Evolutionary conservation across 2,888 invertebrate genomes (phyloP), one percentile per base, ranked within the genome.

Genomic region (Bursaphelenchus okinawaensis): DNA sequence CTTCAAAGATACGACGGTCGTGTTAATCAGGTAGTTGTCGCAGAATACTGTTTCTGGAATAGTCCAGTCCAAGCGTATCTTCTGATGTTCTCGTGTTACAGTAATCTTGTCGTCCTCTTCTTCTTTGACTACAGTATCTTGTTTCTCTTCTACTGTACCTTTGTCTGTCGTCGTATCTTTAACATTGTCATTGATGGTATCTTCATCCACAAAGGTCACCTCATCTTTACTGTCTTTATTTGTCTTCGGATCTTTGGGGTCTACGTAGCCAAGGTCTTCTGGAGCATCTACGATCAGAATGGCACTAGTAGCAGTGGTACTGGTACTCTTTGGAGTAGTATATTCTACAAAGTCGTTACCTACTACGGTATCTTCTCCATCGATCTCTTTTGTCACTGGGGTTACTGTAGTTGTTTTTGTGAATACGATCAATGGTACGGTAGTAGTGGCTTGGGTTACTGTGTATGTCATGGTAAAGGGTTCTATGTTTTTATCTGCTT

Each of bases 1-100:
- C 29, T 24, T 54, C 31, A 69, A 29, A 20, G 54, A 29, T 8
- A 75, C 57, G 40, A 80, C 72, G 8, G 80, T 80, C 62, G 76
- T 76, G 62, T 80, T 80, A 57, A 80, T 68, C 50, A 75, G 68
- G 67, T 74, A 80, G 6, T 74, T 75, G 61, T 80, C 80, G 55
- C 80, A 80, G n/a, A 73, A 62, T 0, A 75, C 70, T 19, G 71
- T 68, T 27, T 77, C 76, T 0, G 78, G 76, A 4, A 71, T 69
- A 4, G 72, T 71, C 80, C 80, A 80, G 27, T 77, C 78, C 19
- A 80, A 52, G 31, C 75, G 54, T 6, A 72, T 23, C 62, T 62
- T 31, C 20, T 59, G 50, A 22, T 50, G 50, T 1, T 40, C 60
- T 9, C 52, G 2, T 16, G 22, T 4, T 40, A 40, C 40, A 1